These are phyloP conservation scores for Cotesia typhae DNA, from an alignment of 1,140 invertebrate genomes.

Conservation along the genomic window DNA sequence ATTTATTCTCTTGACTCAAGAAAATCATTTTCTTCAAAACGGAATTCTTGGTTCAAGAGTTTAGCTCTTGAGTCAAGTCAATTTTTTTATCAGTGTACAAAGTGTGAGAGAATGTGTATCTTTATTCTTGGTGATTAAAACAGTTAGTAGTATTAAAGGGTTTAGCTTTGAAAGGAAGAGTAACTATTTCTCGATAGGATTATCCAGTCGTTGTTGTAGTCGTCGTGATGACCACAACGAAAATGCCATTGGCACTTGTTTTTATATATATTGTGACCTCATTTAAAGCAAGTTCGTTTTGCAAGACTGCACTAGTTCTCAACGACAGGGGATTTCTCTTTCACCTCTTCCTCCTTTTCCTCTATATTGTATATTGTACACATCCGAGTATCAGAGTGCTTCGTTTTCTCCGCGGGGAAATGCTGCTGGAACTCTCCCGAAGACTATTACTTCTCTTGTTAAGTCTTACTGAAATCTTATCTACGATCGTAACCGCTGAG, in stretches of 20 bases:
- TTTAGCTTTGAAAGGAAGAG: conserved; percentile 25
- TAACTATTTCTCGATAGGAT: conserved; percentile 35
- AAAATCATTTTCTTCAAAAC: too few relatives aligned
- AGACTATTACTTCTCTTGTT: conserved; percentile 26
- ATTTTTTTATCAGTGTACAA: too few relatives aligned
- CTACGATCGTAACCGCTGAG: conserved; percentile 9
- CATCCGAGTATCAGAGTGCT: conserved; percentile 3
- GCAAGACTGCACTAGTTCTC: not conserved
- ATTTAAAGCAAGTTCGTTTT: conserved; percentile 25
- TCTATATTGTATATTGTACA: not conserved
- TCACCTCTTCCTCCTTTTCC: not conserved
- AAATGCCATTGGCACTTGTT: conserved; percentile 31
- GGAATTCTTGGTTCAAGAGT: too few relatives aligned
- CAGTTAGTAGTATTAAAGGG: conserved; percentile 27
- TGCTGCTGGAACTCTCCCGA: conserved; percentile 7
- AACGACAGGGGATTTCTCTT: not conserved
- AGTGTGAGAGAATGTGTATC: too few relatives aligned
- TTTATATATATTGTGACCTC: conserved; percentile 30
- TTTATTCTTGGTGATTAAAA: too few relatives aligned
- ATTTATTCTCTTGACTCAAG: too few relatives aligned
- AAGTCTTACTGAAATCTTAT: conserved; percentile 24
- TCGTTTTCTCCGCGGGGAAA: conserved; percentile 12
- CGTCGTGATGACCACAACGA: conserved; percentile 28
- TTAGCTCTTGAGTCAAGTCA: too few relatives aligned
- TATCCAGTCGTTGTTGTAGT: conserved; percentile 1